These are phyloP conservation scores for Porites evermanni DNA, from an alignment of 92 coral and sea anemone genomes.

Conservation along the genomic window DNA sequence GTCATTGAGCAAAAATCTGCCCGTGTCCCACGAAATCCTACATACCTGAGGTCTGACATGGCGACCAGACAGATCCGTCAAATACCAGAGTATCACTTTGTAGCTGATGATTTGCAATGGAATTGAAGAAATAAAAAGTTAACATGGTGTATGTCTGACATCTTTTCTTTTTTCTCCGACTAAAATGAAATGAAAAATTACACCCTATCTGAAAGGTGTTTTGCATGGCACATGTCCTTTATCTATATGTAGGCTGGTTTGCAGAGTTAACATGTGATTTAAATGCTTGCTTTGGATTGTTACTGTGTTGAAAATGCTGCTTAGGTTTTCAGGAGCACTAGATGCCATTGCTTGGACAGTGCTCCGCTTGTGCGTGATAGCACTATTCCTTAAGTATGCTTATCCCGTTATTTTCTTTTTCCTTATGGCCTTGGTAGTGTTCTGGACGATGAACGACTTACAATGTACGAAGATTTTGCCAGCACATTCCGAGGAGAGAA, in stretches of 20 bases:
- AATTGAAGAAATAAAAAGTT: too few species aligned
- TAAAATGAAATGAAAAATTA: too few species aligned
- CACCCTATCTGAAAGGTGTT: not conserved
- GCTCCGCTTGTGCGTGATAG: not conserved
- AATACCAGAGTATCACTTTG: too few species aligned
- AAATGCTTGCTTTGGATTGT: not conserved
- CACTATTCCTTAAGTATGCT: not conserved
- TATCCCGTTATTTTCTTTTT: not conserved
- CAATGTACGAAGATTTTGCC: slow-evolving; percentile 97
- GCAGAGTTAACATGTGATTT: not conserved
- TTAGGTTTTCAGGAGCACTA: too few species aligned
- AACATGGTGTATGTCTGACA: too few species aligned
- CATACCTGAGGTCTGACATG: too few species aligned
- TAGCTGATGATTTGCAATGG: too few species aligned
- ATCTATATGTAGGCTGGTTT: not conserved
- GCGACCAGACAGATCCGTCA: too few species aligned
- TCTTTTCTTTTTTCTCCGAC: too few species aligned
- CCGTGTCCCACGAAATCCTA: too few species aligned
- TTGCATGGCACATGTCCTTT: not conserved
- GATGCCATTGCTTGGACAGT: too few species aligned
- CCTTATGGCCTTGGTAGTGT: slow-evolving; percentile 45
- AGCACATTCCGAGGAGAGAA: slow-evolving; percentile 86
- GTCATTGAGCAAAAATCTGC: too few species aligned
- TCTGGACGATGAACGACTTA: slow-evolving; percentile 91
- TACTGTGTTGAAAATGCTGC: not conserved